Evolutionary conservation across 2,113 vertebrate species (phyloP).

Genomic region (Centropristis striata): DNA sequence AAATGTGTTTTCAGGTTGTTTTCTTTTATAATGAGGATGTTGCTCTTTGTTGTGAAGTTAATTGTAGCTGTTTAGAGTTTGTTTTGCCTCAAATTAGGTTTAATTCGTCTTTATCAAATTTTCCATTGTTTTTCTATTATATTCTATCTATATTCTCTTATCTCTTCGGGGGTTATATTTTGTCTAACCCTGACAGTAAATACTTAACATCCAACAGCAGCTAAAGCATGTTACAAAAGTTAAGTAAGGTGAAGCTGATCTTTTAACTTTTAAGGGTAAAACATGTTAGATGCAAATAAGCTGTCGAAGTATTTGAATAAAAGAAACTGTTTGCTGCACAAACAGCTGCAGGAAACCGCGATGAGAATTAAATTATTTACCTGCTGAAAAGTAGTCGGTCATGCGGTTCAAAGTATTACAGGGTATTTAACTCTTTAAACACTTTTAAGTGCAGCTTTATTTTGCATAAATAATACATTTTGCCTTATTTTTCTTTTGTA

Average conservation of each 20-base stretch:
- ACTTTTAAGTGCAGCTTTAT: background rate
- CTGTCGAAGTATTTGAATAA: background rate
- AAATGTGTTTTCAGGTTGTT: background rate
- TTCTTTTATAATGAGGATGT: background rate
- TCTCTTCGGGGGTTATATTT: too few relatives aligned
- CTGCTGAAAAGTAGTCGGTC: background rate
- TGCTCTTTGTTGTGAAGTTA: background rate
- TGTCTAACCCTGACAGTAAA: too few relatives aligned
- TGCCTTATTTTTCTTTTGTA: too few relatives aligned
- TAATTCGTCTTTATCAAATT: too few relatives aligned
- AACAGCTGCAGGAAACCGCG: background rate
- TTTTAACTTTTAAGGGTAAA: too few relatives aligned
- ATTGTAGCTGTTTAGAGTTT: background rate
- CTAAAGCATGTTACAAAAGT: background rate
- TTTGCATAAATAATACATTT: background rate
- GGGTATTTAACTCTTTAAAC: background rate
- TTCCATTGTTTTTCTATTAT: too few relatives aligned
- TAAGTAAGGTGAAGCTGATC: background rate
- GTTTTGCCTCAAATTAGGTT: background rate
- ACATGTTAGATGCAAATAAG: too few relatives aligned
- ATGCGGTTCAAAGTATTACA: background rate
- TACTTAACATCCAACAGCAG: background rate
- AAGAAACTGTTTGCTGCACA: background rate
- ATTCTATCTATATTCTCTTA: background rate
- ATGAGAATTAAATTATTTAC: background rate